phyloP scores from a whole-genome alignment of 2,888 invertebrate genomes.

The Piscicola geometra region DNA sequence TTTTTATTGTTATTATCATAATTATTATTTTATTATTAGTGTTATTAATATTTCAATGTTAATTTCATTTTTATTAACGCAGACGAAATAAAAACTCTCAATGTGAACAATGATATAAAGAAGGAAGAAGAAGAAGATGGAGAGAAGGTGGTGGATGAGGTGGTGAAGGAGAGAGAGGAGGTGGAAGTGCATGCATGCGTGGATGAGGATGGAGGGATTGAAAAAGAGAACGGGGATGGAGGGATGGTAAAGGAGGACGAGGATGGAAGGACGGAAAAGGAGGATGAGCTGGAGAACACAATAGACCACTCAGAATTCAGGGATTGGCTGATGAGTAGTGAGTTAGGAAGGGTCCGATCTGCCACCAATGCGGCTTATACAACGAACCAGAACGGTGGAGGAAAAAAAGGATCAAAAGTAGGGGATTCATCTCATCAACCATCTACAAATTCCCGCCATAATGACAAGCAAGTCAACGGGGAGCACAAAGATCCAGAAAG shows the following conservation, averaged over 20 bases:
- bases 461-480: too few relatives aligned
- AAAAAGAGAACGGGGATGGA: background rate
- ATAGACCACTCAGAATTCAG: background rate
- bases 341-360: background rate
- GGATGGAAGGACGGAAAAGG: background rate
- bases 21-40: too few relatives aligned
- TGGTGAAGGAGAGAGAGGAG: too few relatives aligned
- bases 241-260: background rate
- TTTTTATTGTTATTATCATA: too few relatives aligned
- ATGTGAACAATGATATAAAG: background rate
- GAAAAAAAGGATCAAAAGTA: background rate
- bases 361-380: background rate
- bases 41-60: too few relatives aligned
- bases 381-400: background rate
- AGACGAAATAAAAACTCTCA: background rate
- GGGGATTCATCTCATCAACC: background rate
- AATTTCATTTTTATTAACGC: too few relatives aligned
- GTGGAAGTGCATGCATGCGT: too few relatives aligned
- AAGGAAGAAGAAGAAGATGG: too few relatives aligned
- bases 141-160: too few relatives aligned
- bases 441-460: background rate
- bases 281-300: too few relatives aligned
- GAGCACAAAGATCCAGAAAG: too few relatives aligned
- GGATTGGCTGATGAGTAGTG: slow-evolving; percentile 8
- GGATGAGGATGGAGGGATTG: background rate